phyloP scores from a whole-genome alignment of 35 echinoderm and acorn worm species.

The Ptychodera flava region DNA sequence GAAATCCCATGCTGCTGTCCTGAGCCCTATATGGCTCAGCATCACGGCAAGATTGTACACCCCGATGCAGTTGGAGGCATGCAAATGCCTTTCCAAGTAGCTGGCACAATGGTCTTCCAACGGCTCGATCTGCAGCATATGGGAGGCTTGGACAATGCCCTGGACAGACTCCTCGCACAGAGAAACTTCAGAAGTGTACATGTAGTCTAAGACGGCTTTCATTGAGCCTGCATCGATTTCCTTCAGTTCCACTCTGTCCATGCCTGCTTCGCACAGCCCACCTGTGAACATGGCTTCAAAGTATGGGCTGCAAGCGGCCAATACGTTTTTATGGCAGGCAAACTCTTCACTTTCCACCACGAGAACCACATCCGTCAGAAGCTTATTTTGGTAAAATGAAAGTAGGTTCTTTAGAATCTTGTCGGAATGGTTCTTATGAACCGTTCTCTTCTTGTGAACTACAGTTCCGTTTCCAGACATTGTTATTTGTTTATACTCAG shows the following conservation, averaged over 20 bases:
- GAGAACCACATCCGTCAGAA: neutral
- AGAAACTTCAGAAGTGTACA: neutral
- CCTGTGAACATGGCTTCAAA: neutral
- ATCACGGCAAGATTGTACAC: neutral
- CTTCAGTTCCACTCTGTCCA: neutral
- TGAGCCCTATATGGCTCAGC: neutral
- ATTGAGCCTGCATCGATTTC: neutral
- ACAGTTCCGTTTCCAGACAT: no score
- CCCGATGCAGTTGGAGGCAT: neutral
- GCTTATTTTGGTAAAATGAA: neutral
- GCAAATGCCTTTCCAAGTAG: neutral
- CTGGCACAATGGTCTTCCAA: neutral
- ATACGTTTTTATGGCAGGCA: neutral
- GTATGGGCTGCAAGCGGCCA: neutral
- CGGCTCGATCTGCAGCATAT: neutral
- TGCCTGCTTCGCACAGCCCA: neutral
- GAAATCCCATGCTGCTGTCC: constrained; percentile 4
- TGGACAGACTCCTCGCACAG: neutral
- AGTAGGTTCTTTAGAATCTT: neutral
- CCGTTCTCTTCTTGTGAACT: no score
- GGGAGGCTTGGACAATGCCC: neutral
- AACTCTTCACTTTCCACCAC: neutral
- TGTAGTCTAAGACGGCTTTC: neutral
- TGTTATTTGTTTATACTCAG: no score
- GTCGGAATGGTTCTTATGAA: no score